Evolutionary conservation across 2,113 vertebrate genomes (phyloP).

Genomic region (Propithecus coquereli): DNA sequence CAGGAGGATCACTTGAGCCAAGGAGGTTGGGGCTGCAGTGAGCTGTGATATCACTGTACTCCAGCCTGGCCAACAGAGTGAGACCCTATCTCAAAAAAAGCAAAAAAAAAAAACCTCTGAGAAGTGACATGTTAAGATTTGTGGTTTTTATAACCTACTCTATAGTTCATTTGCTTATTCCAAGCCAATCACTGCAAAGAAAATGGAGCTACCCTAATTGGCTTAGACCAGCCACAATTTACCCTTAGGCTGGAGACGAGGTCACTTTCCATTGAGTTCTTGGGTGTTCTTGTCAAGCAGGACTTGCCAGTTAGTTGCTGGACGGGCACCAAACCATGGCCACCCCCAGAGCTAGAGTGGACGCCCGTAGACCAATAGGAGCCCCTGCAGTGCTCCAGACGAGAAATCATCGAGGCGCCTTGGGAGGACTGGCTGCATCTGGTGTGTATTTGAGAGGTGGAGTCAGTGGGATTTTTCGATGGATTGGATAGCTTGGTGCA

Average conservation of each 20-base stretch:
- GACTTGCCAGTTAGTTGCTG: fast-evolving
- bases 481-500: background rate
- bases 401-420: fast-evolving
- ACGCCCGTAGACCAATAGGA: background rate
- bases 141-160: background rate
- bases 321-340: background rate
- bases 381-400: background rate
- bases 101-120: background rate
- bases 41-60: too few relatives aligned
- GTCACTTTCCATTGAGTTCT: background rate
- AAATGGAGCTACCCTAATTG: background rate
- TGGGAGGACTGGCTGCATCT: background rate
- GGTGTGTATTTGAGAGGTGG: background rate
- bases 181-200: background rate
- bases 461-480: background rate
- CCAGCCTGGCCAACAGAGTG: background rate
- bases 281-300: background rate
- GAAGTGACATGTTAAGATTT: background rate
- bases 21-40: background rate
- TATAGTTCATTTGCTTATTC: background rate
- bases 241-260: background rate
- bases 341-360: background rate
- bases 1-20: background rate
- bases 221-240: background rate
- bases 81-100: background rate